These are phyloP conservation scores for Ploceus nigricollis DNA, from an alignment of 2,113 vertebrate species.

Conservation along the genomic window DNA sequence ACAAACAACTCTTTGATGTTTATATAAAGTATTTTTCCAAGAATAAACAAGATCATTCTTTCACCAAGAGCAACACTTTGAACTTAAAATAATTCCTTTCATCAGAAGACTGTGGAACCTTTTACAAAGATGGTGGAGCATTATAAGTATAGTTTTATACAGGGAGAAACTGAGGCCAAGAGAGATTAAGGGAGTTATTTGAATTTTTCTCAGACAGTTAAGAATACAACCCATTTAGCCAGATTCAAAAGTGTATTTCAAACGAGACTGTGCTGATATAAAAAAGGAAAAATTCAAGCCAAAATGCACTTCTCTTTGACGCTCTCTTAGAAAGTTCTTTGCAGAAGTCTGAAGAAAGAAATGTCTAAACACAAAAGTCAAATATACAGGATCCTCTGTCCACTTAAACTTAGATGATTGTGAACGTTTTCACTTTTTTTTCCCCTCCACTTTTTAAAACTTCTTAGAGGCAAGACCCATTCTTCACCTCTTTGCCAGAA, in stretches of 20 bases:
- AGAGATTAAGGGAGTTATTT: neutral
- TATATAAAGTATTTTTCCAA: conserved; percentile 14
- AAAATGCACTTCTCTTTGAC: neutral
- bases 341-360: neutral
- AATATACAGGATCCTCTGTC: neutral
- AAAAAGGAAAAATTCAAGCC: neutral
- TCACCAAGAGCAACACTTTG: conserved; percentile 44
- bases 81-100: conserved; percentile 39
- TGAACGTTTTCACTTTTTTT: neutral
- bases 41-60: conserved; percentile 24
- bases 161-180: neutral
- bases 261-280: neutral
- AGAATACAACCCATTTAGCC: neutral
- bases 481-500: neutral
- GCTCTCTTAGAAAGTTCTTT: neutral
- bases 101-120: neutral
- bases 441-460: neutral
- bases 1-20: conserved; percentile 40
- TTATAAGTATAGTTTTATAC: neutral
- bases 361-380: neutral
- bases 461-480: neutral
- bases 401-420: neutral
- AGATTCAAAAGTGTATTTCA: neutral
- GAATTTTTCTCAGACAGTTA: neutral
- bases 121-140: neutral